Base-by-base conservation (phyloP, 1,140 invertebrate species). In the Saccostrea glomerata region DNA sequence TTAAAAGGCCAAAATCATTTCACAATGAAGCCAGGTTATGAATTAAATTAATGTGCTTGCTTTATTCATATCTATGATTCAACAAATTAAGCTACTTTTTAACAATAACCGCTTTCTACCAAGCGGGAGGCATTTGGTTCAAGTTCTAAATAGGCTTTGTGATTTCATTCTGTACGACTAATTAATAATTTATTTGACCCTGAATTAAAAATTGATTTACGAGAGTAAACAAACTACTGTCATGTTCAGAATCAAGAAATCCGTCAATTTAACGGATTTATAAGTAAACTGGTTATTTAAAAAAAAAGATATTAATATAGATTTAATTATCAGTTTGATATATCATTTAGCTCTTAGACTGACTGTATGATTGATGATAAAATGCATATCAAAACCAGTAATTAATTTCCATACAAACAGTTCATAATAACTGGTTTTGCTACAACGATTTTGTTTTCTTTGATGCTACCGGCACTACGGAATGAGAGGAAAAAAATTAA, bases 31-130 rank as follows among this genome's bases (percentile, higher is more conserved):
- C 23, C 20, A 66, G 20, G 25, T 77, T 77, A 30, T 30, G 12
- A 36, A 63, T 60, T 60, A 60, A 17, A 17, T 63, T 63, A 63
- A 63, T 63, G 0, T 20, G 17, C 58, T 47, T 20, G n/a, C n/a
- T n/a, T 63, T 63, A 63, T n/a, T 63, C 58, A 63, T 17, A 63
- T 15, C 25, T 77, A 77, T 77, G 70, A 77, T 36, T 77, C 70
- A 77, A 25, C 23, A 23, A 36, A 36, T 77, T 77, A 30, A 6
- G 25, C 13, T 25, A 77, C 0, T 13, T 77, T 30, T 36, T 30
- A 17, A 77, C 70, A 77, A 77, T 77, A 25, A 36, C 1, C 11
- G 70, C 70, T 36, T 77, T 77, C 70, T 77, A 20, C 30, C 13
- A 36, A 77, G 15, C 13, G 17, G 47, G 25, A 77, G 23, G 23